phyloP scores from a whole-genome alignment of 2,888 invertebrate species.

The Hedychridium roseum region DNA sequence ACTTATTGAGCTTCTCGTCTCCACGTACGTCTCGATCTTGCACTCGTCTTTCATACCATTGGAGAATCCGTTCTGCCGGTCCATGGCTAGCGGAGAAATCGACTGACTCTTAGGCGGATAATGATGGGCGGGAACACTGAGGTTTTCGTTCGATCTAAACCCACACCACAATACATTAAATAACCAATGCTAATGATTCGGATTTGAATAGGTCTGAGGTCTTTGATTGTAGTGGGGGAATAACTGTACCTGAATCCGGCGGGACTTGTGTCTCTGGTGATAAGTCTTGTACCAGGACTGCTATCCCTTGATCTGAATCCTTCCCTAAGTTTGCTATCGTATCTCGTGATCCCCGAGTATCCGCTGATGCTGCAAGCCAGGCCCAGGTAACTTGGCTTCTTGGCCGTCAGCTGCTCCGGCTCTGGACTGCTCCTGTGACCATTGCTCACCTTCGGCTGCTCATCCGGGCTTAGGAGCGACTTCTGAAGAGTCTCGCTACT shows the following conservation, averaged over 20 bases:
- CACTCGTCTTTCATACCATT: conserved; percentile 56
- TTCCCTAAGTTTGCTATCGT: conserved; percentile 82
- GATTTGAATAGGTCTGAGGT: no score
- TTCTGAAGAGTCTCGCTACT: conserved; percentile 44
- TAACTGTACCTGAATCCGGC: conserved; percentile 56
- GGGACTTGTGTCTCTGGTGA: conserved; percentile 58
- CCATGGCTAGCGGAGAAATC: conserved; percentile 61
- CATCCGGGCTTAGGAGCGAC: conserved; percentile 34
- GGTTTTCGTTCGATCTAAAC: conserved; percentile 59
- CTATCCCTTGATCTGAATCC: conserved; percentile 66
- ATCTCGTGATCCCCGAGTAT: conserved; percentile 85
- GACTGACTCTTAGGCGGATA: conserved; percentile 57
- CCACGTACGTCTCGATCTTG: conserved; percentile 49
- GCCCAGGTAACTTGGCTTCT: conserved; percentile 88
- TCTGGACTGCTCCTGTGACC: conserved; percentile 36
- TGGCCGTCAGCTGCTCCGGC: conserved; percentile 61
- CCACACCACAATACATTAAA: no score
- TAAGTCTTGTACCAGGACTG: conserved; percentile 59
- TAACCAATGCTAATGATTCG: no score
- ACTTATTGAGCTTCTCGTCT: conserved; percentile 43
- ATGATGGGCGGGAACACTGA: conserved; percentile 45
- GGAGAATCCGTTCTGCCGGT: conserved; percentile 58
- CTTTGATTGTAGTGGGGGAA: no score
- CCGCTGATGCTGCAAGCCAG: conserved; percentile 91
- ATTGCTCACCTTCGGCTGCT: conserved; percentile 45